Evolutionary conservation across 2,797 vertebrate species (phyloP).

Genomic region (Schizopygopsis malacanthus): DNA sequence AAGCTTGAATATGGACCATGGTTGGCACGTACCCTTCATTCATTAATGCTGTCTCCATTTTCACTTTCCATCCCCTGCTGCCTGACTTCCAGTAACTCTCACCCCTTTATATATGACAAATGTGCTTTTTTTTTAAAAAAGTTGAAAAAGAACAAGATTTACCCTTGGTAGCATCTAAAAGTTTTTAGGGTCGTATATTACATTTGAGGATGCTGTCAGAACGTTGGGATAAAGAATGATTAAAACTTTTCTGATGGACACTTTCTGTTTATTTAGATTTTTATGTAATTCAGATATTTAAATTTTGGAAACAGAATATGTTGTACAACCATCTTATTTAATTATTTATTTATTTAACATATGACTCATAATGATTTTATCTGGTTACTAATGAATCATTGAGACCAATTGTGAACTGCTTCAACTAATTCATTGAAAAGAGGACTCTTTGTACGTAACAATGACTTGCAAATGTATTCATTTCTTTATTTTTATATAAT

Average conservation of each 20-base stretch:
- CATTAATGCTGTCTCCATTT: slow-evolving; percentile 43
- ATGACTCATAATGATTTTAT: no score
- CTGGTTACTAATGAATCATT: not conserved
- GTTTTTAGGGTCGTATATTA: not conserved
- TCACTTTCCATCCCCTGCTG: slow-evolving; percentile 41
- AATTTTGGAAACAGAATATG: not conserved
- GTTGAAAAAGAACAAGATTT: not conserved
- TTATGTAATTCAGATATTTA: not conserved
- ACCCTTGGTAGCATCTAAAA: not conserved
- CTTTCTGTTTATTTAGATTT: not conserved
- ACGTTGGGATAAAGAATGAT: not conserved
- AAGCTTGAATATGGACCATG: not conserved
- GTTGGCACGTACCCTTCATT: slow-evolving; percentile 40
- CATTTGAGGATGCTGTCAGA: not conserved
- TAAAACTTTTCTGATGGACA: not conserved
- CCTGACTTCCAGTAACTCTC: slow-evolving; percentile 40
- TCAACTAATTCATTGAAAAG: not conserved
- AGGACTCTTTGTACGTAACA: not conserved
- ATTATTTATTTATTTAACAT: no score
- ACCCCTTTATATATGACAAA: slow-evolving; percentile 9
- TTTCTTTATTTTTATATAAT: not conserved
- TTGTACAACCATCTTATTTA: not conserved
- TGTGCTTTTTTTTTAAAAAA: not conserved
- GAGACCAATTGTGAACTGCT: not conserved
- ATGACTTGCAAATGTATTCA: not conserved